Base-by-base conservation (phyloP, 2,888 invertebrate genomes). In the Chloroclysta siterata region DNA sequence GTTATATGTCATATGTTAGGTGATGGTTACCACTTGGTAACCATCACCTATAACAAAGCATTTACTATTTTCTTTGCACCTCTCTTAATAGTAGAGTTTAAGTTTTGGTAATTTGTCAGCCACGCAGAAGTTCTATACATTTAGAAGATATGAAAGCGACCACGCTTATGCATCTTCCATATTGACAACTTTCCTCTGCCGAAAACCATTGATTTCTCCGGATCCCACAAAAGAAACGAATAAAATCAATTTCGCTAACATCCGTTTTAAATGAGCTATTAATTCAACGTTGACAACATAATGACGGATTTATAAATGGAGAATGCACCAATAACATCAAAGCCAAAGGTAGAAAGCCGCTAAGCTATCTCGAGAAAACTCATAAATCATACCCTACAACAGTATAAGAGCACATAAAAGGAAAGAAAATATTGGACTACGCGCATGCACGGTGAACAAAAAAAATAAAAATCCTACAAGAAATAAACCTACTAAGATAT, bases 321-420 rank as follows among this genome's bases (percentile, higher is more conserved):
- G 28, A 57, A 53, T 14, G 0, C 41, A 10, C 60, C 53, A 36
- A 53, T 52, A 58, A 52, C 41, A 62, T 66, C 60, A 59, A 55
- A 56, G 60, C 64, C 60, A 59, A 55, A 56, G 60, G 54, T 66
- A 70, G 68, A 68, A 70, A 70, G 70, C 67, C 57, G 53, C 28
- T 28, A 5, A 13, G 29, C 17, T 44, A 53, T 53, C 52, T 63
- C 62, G 54, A 54, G 59, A 60, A 57, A 58, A 8, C n/a, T 50
- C 58, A 65, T 68, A 64, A 66, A 68, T 68, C 64, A 64, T 54
- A 52, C 39, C 54, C 52, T 57, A 42, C 50, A 56, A 14, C 47
- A 48, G 39, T 50, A 13, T n/a, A 15, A 2, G 5, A 44, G 15
- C 17, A 15, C 2, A 42, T 42, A 42, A 14, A 42, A 14, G 14